Evolutionary conservation across 2,888 invertebrate species (phyloP).

Genomic region (Dinocampus coccinellae): DNA sequence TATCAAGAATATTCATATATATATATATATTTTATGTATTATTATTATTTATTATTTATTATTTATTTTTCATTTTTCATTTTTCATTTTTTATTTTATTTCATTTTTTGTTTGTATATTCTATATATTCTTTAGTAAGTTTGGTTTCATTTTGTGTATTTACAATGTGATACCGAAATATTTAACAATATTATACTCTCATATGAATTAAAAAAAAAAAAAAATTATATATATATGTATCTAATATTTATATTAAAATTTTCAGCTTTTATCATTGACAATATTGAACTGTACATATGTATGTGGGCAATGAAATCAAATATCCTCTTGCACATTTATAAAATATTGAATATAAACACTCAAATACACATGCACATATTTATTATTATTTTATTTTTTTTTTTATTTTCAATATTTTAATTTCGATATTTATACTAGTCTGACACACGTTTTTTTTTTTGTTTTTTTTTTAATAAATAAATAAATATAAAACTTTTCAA

Average conservation of each 20-base stretch:
- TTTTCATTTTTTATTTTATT: too few relatives aligned
- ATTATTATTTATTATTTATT: too few relatives aligned
- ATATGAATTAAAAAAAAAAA: constrained; percentile 15
- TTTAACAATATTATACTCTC: constrained; percentile 8
- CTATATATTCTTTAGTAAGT: too few relatives aligned
- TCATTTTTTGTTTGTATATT: too few relatives aligned
- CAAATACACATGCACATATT: too few relatives aligned
- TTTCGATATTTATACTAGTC: too few relatives aligned
- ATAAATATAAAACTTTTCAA: too few relatives aligned
- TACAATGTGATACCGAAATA: constrained; percentile 12
- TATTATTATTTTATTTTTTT: too few relatives aligned
- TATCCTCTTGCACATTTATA: not conserved
- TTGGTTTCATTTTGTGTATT: too few relatives aligned
- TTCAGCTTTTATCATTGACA: not conserved
- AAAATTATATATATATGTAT: too few relatives aligned
- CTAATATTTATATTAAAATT: constrained; percentile 30
- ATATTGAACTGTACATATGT: not conserved
- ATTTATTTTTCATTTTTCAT: too few relatives aligned
- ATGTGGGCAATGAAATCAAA: not conserved
- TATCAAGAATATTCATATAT: not conserved
- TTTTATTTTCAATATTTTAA: too few relatives aligned
- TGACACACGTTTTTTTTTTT: not conserved
- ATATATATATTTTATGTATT: not conserved
- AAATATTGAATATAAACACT: not conserved
- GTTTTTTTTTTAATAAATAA: constrained; percentile 2